These are phyloP conservation scores for Uropsilus gracilis DNA, from an alignment of 2,113 vertebrate genomes.

Conservation along the genomic window DNA sequence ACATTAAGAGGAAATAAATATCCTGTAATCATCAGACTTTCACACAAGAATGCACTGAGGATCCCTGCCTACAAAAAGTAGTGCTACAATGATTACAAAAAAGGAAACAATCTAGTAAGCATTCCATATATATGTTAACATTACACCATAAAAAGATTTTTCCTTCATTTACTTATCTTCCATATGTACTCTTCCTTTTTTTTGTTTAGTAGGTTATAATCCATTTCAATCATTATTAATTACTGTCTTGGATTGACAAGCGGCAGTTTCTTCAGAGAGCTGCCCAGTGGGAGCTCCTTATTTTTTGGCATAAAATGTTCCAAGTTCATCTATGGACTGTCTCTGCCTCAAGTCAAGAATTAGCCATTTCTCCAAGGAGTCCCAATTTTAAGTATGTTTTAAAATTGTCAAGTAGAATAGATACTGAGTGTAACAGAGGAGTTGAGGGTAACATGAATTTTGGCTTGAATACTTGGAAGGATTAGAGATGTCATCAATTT, in stretches of 20 bases:
- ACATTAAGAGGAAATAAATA: slow-evolving; percentile 31
- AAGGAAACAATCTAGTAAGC: neutral
- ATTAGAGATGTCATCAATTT: neutral
- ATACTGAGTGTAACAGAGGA: neutral
- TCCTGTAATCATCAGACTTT: neutral
- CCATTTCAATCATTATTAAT: neutral
- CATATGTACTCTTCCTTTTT: neutral
- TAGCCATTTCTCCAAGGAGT: neutral
- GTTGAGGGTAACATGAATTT: neutral
- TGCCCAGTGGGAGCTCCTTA: neutral
- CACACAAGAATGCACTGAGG: neutral
- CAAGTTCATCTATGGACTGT: neutral
- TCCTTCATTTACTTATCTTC: neutral
- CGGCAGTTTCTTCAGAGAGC: neutral
- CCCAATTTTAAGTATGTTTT: neutral
- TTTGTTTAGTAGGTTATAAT: slow-evolving; percentile 14
- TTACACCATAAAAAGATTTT: neutral
- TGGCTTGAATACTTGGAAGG: neutral
- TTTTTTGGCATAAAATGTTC: slow-evolving; percentile 2
- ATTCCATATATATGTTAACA: neutral
- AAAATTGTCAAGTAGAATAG: neutral
- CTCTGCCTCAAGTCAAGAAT: neutral
- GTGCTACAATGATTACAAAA: neutral
- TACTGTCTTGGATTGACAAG: neutral
- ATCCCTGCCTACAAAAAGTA: neutral